Conservation (phyloP, 2,797 vertebrate genomes). For the Potorous gilbertii region DNA sequence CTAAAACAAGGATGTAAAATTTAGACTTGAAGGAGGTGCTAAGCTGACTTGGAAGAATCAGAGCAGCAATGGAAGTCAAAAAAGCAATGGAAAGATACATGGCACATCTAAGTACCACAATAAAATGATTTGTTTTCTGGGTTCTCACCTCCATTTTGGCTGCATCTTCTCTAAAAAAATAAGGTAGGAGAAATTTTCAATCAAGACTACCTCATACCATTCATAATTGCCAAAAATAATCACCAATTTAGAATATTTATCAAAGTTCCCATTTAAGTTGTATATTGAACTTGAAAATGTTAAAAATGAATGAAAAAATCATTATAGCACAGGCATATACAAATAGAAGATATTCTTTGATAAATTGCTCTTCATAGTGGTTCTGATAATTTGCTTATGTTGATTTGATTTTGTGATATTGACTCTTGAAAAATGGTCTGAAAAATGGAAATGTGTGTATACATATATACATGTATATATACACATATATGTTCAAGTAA, state of each 20-base stretch:
- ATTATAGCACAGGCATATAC: not conserved
- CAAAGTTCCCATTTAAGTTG: slow-evolving; percentile 1
- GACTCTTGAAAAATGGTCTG: not conserved
- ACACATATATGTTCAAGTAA: not conserved
- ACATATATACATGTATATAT: not conserved
- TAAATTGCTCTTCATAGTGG: not conserved
- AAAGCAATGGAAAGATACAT: no score
- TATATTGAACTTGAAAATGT: not conserved
- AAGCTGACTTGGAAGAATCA: not conserved
- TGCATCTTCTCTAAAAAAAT: slow-evolving; percentile 51
- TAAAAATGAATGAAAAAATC: not conserved
- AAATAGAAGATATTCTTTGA: not conserved
- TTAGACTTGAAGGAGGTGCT: not conserved
- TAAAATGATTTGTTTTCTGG: not conserved
- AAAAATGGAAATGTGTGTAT: not conserved
- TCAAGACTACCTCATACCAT: not conserved
- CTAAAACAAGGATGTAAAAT: not conserved
- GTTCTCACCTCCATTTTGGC: not conserved
- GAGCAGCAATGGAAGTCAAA: no score
- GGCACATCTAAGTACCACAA: no score
- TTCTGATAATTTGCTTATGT: not conserved
- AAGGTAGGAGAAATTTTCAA: not conserved
- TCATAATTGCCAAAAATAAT: not conserved
- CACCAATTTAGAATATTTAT: not conserved
- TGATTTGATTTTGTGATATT: not conserved